phyloP scores from a whole-genome alignment of 2,888 invertebrate genomes.

The Agonopterix subpropinquella region DNA sequence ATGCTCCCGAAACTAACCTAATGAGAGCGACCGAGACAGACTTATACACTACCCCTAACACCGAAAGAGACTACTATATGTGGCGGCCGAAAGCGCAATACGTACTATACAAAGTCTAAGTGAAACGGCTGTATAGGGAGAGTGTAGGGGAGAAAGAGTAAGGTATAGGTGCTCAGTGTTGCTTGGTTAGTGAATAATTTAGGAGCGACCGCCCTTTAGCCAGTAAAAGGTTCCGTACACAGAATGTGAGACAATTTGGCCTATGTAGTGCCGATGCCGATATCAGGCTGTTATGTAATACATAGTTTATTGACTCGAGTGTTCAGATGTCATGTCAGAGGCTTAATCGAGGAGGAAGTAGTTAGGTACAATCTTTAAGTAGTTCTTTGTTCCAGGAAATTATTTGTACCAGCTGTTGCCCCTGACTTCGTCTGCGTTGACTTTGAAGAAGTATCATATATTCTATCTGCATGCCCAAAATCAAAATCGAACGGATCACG shows the following conservation, averaged over 20 bases:
- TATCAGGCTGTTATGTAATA: not conserved
- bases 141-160: constrained; percentile 27
- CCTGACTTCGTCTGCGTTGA: too few relatives aligned
- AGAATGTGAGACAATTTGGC: not conserved
- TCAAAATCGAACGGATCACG: too few relatives aligned
- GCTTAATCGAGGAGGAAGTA: too few relatives aligned
- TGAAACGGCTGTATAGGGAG: constrained; percentile 26
- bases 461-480: too few relatives aligned
- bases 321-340: too few relatives aligned
- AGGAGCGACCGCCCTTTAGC: constrained; percentile 63
- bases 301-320: too few relatives aligned
- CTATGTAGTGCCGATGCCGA: not conserved
- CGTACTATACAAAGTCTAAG: constrained; percentile 34
- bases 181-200: constrained; percentile 64
- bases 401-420: too few relatives aligned
- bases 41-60: constrained; percentile 16
- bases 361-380: too few relatives aligned
- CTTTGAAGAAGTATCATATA: too few relatives aligned
- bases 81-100: constrained; percentile 71
- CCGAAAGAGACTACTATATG: constrained; percentile 45
- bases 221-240: not conserved
- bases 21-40: constrained; percentile 60
- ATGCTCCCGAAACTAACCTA: constrained; percentile 64
- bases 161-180: constrained; percentile 53
- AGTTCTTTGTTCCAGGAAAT: too few relatives aligned